phyloP scores from a whole-genome alignment of 1,140 invertebrate genomes.

The Drosophila varians region DNA sequence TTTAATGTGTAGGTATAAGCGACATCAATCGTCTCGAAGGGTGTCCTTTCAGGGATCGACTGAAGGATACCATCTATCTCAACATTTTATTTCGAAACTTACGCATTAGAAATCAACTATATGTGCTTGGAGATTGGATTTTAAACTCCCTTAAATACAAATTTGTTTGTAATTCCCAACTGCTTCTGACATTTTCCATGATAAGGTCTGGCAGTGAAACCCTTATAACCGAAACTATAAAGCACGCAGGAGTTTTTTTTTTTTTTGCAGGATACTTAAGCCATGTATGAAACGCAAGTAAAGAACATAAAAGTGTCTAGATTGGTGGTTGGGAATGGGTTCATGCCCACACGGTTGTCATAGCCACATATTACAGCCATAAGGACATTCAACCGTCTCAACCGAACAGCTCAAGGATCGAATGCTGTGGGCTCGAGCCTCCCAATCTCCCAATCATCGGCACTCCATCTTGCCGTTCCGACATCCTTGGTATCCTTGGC shows the following conservation, averaged over 20 bases:
- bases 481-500: background rate
- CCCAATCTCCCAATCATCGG: conserved; percentile 6
- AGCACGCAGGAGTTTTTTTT: no score
- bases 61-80: background rate
- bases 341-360: conserved; percentile 24
- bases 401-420: conserved; percentile 10
- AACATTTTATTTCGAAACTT: no score
- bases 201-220: no score
- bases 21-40: conserved; percentile 17
- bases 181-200: no score
- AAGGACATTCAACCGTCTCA: conserved; percentile 40
- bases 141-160: no score
- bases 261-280: background rate
- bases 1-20: conserved; percentile 22
- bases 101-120: no score
- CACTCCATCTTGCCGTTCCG: conserved; percentile 13
- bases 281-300: background rate
- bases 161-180: no score
- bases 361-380: conserved; percentile 27
- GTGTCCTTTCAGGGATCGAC: background rate
- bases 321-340: background rate
- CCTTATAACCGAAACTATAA: no score
- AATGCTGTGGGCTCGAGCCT: conserved; percentile 4
- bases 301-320: background rate
- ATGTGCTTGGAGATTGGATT: no score